Conservation (phyloP, 2,797 vertebrate species). For the Hybognathus amarus region DNA sequence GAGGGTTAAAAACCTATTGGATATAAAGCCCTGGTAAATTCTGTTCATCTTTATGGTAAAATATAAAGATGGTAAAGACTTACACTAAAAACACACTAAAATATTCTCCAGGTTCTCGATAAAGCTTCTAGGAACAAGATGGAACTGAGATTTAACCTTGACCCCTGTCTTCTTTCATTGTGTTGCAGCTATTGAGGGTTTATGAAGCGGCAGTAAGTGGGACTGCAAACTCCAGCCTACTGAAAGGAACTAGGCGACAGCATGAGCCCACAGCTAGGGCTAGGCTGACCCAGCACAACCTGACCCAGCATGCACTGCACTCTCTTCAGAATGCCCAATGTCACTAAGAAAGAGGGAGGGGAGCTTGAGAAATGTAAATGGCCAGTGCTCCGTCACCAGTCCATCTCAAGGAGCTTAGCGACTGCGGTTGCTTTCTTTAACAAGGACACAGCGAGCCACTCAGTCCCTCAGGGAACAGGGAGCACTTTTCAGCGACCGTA, state of each 20-base stretch:
- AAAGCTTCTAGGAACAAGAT: conserved; percentile 54
- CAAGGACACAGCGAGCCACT: conserved; percentile 39
- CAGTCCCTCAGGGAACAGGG: conserved; percentile 46
- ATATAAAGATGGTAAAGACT: neutral
- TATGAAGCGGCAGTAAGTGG: conserved; percentile 79
- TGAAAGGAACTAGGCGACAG: conserved; percentile 70
- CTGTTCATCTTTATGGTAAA: no score
- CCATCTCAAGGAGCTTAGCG: conserved; percentile 65
- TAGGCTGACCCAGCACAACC: conserved; percentile 63
- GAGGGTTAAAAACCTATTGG: neutral
- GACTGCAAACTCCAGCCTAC: conserved; percentile 71
- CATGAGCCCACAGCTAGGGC: conserved; percentile 63
- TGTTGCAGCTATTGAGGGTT: conserved; percentile 74
- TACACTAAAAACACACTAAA: neutral
- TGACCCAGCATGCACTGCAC: conserved; percentile 71
- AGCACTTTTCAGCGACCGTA: conserved; percentile 58
- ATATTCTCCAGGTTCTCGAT: conserved; percentile 57
- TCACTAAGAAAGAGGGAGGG: conserved; percentile 58
- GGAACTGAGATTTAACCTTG: conserved; percentile 72
- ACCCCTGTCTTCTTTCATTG: conserved; percentile 72
- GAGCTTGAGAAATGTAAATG: conserved; percentile 71
- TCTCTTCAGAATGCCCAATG: conserved; percentile 59
- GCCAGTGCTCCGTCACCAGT: conserved; percentile 65
- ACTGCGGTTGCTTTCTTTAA: neutral
- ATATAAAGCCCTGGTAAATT: no score